Conservation (phyloP, 2,797 vertebrate genomes). For the Nannoperca australis region DNA sequence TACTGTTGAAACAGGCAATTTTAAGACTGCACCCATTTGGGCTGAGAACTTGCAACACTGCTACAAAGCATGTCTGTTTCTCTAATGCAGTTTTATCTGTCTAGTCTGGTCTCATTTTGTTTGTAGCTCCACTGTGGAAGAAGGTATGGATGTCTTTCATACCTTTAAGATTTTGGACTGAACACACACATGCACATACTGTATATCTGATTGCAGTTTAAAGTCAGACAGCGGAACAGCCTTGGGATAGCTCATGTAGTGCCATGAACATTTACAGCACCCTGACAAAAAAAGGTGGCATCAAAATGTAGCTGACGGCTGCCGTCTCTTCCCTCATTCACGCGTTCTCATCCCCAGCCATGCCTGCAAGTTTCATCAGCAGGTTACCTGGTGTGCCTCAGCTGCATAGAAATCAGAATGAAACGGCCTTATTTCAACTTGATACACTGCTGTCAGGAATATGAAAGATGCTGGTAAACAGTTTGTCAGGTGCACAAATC, state of each 20-base stretch:
- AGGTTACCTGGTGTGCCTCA: conserved; percentile 26
- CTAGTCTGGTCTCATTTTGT: background rate
- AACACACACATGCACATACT: conserved; percentile 1
- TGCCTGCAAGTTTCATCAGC: conserved; percentile 34
- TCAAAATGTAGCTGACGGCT: conserved; percentile 42
- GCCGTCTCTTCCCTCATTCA: conserved; percentile 34
- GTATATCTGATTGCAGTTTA: conserved; percentile 36
- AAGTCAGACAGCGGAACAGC: conserved; percentile 17
- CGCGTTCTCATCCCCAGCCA: conserved; percentile 23
- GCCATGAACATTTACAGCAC: conserved; percentile 35
- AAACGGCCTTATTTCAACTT: conserved; percentile 36
- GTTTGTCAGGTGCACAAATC: conserved; percentile 33
- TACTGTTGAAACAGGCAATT: background rate
- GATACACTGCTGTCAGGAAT: conserved; percentile 39
- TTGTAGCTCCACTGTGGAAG: background rate
- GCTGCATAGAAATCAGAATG: conserved; percentile 31
- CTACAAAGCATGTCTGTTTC: conserved; percentile 1
- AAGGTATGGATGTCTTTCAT: background rate
- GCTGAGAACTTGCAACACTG: background rate
- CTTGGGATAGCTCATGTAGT: conserved; percentile 19
- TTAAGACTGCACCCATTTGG: background rate
- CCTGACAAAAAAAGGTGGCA: conserved; percentile 41
- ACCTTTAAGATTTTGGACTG: background rate
- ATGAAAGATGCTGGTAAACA: conserved; percentile 25
- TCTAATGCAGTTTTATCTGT: background rate